Evolutionary conservation across 2,888 invertebrate genomes (phyloP).

Genomic region (Drosophila anomelani): DNA sequence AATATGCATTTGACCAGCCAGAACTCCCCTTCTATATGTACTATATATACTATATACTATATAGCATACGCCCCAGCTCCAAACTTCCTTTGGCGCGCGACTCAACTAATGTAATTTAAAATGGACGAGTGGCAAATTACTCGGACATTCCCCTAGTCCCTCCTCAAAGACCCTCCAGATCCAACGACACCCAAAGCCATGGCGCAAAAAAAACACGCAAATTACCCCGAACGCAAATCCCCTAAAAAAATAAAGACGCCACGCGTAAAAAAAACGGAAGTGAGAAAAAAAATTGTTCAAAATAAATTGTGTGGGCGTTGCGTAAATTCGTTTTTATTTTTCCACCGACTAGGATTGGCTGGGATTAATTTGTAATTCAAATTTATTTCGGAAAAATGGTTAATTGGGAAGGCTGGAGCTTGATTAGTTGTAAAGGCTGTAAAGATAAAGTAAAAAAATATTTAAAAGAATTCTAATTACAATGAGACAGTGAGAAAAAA

Average conservation of each 20-base stretch:
- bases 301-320: slow-evolving; percentile 73
- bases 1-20: slow-evolving; percentile 75
- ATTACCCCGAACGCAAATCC: slow-evolving; percentile 71
- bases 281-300: slow-evolving; percentile 48
- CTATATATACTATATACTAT: not conserved
- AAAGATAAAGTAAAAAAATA: slow-evolving; percentile 2
- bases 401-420: slow-evolving; percentile 28
- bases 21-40: slow-evolving; percentile 16
- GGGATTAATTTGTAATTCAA: slow-evolving; percentile 78
- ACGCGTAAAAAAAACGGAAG: slow-evolving; percentile 8
- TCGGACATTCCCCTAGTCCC: slow-evolving; percentile 48
- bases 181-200: slow-evolving; percentile 30
- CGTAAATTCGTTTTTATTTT: slow-evolving; percentile 70
- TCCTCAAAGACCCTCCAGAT: slow-evolving; percentile 9
- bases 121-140: slow-evolving; percentile 79
- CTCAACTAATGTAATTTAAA: slow-evolving; percentile 77
- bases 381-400: slow-evolving; percentile 47
- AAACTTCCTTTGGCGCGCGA: slow-evolving; percentile 44
- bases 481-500: not conserved
- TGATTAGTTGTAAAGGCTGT: slow-evolving; percentile 13
- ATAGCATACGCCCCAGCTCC: slow-evolving; percentile 4
- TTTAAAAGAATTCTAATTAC: not conserved
- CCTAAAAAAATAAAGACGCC: slow-evolving; percentile 49
- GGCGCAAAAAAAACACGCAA: slow-evolving; percentile 50
- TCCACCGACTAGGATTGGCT: slow-evolving; percentile 42